A percentile compares a stretch with the other conserved stretches of the same genome.
phyloP scores from a whole-genome alignment of 2,113 vertebrate species.

The Verasper variegatus region DNA sequence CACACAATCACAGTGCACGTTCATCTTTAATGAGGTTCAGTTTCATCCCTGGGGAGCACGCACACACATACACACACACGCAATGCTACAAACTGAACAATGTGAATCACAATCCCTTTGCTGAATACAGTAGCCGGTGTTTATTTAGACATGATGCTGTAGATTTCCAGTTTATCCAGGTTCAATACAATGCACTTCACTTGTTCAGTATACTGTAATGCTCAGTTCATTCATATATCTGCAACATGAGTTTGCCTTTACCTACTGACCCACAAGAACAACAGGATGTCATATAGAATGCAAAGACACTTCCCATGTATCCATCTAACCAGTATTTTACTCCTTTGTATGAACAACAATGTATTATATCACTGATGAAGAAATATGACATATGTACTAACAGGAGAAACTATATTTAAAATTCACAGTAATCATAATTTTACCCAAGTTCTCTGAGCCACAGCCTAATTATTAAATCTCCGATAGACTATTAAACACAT shows the following conservation, averaged over 20 bases:
- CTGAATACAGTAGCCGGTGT: neutral
- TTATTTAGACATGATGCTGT: neutral
- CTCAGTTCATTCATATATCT: neutral
- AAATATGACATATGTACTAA: neutral
- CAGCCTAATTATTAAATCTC: neutral
- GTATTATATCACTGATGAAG: neutral
- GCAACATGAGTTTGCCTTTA: constrained; percentile 1
- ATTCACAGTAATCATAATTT: neutral
- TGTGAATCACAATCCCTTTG: neutral
- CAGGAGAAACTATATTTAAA: neutral
- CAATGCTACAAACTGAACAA: neutral
- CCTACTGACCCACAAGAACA: neutral
- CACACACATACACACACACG: neutral
- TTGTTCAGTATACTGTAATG: neutral
- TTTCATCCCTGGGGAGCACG: neutral
- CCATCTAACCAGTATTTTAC: neutral
- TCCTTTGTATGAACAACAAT: too few relatives aligned
- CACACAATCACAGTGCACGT: neutral
- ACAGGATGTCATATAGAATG: neutral
- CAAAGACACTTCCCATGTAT: neutral
- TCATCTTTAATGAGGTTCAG: constrained; percentile 42
- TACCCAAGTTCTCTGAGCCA: neutral
- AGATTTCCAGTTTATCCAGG: neutral
- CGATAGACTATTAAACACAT: neutral
- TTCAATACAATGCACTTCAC: neutral